A percentile compares a stretch with the other conserved stretches of the same genome.
These are phyloP conservation scores for Epizoanthus illoricatus DNA, from an alignment of 92 coral and sea anemone genomes.

Conservation along the genomic window DNA sequence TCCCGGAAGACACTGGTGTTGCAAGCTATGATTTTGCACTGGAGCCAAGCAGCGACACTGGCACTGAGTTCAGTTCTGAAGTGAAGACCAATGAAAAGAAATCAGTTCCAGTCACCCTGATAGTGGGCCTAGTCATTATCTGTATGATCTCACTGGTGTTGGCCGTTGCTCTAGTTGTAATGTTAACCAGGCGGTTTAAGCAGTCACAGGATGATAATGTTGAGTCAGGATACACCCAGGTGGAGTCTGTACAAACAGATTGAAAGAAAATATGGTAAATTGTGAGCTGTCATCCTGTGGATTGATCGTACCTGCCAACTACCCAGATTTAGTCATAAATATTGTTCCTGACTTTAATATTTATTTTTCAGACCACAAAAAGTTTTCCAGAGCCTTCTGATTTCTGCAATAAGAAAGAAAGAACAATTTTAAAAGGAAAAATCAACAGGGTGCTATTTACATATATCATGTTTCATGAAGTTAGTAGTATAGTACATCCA, in stretches of 20 bases:
- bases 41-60: constrained; percentile 34
- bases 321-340: too few relatives aligned
- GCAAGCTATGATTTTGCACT: constrained; percentile 52
- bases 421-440: too few relatives aligned
- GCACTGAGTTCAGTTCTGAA: constrained; percentile 20
- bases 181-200: constrained; percentile 64
- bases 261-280: constrained; percentile 31
- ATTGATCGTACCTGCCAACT: too few relatives aligned
- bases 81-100: constrained; percentile 45
- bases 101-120: constrained; percentile 53
- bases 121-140: constrained; percentile 70
- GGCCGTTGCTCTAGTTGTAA: constrained; percentile 67
- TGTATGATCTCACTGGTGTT: constrained; percentile 65
- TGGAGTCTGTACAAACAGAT: constrained; percentile 25
- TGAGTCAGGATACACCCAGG: constrained; percentile 53
- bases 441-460: too few relatives aligned
- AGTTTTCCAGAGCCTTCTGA: too few relatives aligned
- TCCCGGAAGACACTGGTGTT: constrained; percentile 50
- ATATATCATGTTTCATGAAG: too few relatives aligned
- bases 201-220: constrained; percentile 21
- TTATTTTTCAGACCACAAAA: too few relatives aligned
- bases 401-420: too few relatives aligned
- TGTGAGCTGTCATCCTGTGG: neutral
- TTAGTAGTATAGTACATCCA: too few relatives aligned
- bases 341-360: too few relatives aligned